Evolutionary conservation across 1,140 invertebrate species (phyloP), one percentile per base, ranked within the genome.

Genomic region (Drosophila yakuba): DNA sequence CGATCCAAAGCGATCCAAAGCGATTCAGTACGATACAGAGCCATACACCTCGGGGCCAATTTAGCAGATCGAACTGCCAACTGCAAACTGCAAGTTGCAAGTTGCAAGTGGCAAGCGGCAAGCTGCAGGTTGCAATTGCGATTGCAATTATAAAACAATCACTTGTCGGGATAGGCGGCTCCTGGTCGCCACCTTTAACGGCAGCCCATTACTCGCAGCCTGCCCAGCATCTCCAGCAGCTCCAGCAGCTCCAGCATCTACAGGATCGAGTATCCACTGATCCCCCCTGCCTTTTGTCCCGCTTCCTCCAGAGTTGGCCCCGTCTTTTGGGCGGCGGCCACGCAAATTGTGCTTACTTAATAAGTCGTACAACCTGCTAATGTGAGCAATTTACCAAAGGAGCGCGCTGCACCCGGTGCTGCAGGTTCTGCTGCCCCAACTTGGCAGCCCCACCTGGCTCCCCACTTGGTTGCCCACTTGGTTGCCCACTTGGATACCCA

Each of bases 141-240:
- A 91, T 90, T 91, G 91, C 91, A 91, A 91, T 91, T 91, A 91
- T 91, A 91, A 91, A 91, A 91, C 90, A 91, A 91, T 90, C 90
- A 91, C 77, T 91, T 83, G 80, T 80, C 82, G 57, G 75, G 58
- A 64, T 80, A 88, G 89, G 89, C 82, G 86, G 80, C 80, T 80
- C 77, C 73, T 58, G 74, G 80, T 89, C 83, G 83, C 84, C 83
- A 86, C 83, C 83, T 86, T 76, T 89, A 89, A 86, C 83, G 63
- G 80, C 83, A 69, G 57, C 38, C 79, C 83, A 86, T 86, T 86
- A 89, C 32, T 32, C 3, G 32, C 7, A 10, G 32, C 32, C 2
- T 8, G 32, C 32, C 7, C 32, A 32, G 32, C 32, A 25, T 25
- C 23, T 25, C 23, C 23, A 25, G 2, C 23, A 3, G 3, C 23